Conservation (phyloP, 2,113 vertebrate species). For the Gopherus evgoodei region DNA sequence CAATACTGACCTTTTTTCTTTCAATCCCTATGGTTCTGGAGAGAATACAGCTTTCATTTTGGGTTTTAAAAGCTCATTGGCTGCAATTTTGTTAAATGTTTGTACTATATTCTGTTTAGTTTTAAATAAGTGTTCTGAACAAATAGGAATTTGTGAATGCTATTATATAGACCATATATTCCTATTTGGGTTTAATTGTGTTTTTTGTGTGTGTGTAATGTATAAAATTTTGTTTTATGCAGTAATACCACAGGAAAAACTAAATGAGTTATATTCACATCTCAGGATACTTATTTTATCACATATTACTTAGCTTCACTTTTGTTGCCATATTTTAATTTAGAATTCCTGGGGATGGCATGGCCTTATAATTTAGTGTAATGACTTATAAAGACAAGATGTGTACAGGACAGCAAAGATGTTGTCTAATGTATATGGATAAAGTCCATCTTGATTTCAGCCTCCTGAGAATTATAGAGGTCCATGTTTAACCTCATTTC, state of each 20-base stretch:
- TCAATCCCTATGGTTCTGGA: neutral
- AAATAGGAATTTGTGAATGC: neutral
- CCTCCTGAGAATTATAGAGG: neutral
- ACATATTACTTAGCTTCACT: neutral
- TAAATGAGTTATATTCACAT: neutral
- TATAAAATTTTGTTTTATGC: neutral
- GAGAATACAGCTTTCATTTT: neutral
- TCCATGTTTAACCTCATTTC: neutral
- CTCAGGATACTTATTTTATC: neutral
- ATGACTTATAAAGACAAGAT: neutral
- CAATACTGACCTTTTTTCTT: neutral
- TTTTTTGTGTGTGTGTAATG: neutral
- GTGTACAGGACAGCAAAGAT: neutral
- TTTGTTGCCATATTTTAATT: neutral
- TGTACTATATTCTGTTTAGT: accelerated
- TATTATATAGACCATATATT: neutral
- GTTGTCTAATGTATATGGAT: neutral
- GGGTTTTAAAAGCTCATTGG: neutral
- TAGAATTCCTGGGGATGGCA: neutral
- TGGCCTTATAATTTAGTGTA: neutral
- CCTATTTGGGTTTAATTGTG: neutral
- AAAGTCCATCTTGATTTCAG: neutral
- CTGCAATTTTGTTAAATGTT: neutral
- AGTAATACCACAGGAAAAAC: neutral
- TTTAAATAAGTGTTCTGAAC: neutral